phyloP scores from a whole-genome alignment of 30 jellyfish, hydroid and myxozoan genomes.

The Aurelia aurita region DNA sequence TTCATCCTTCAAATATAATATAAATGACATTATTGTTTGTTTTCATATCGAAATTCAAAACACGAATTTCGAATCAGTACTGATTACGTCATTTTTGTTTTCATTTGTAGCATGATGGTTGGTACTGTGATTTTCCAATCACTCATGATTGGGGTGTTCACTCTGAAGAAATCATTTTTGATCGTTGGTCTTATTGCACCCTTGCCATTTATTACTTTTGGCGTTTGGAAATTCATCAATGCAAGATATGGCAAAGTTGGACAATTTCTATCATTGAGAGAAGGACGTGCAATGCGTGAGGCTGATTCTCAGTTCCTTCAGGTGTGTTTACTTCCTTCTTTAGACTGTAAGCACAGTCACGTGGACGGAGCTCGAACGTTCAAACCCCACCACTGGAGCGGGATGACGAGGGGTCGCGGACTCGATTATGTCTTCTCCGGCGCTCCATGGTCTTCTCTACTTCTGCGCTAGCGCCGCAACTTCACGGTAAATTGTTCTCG shows the following conservation, averaged over 20 bases:
- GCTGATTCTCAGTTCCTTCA: slow-evolving; percentile 72
- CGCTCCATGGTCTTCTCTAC: no score
- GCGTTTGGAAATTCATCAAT: slow-evolving; percentile 56
- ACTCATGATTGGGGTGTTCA: slow-evolving; percentile 94
- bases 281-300: slow-evolving; percentile 52
- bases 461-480: no score
- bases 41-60: no score
- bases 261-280: slow-evolving; percentile 50
- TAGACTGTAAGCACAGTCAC: no score
- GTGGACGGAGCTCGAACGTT: no score
- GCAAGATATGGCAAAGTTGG: slow-evolving; percentile 51
- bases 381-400: no score
- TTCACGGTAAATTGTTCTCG: no score
- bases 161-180: slow-evolving; percentile 62
- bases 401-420: no score
- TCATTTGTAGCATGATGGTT: slow-evolving; percentile 67
- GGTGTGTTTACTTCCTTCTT: slow-evolving; percentile 18
- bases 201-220: slow-evolving; percentile 70
- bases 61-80: no score
- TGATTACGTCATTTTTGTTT: neutral
- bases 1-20: no score
- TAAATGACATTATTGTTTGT: no score
- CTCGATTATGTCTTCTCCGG: no score
- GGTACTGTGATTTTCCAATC: slow-evolving; percentile 83
- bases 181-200: slow-evolving; percentile 55